Conservation (phyloP, 1,140 invertebrate species). For the Liolophura sinensis region DNA sequence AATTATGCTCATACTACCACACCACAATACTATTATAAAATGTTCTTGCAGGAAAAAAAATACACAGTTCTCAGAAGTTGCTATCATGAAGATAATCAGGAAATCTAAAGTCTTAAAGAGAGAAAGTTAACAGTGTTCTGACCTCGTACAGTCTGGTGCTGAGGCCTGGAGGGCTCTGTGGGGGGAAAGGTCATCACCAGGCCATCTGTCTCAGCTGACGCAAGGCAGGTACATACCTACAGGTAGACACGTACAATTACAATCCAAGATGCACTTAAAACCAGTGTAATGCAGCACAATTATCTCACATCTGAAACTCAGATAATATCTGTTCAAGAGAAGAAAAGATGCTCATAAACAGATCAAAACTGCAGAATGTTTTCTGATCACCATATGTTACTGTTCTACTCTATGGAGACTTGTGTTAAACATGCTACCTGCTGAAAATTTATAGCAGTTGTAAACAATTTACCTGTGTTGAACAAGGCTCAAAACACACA, state of each 20-base stretch:
- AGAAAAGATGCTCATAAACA: too few relatives aligned
- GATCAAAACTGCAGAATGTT: too few relatives aligned
- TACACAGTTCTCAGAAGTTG: background rate
- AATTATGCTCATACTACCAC: too few relatives aligned
- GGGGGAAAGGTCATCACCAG: constrained; percentile 77
- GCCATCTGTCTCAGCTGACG: constrained; percentile 73
- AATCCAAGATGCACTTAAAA: background rate
- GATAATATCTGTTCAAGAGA: too few relatives aligned
- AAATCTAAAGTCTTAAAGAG: background rate
- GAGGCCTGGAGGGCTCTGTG: constrained; percentile 63
- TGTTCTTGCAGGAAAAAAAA: background rate
- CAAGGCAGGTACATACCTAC: constrained; percentile 78
- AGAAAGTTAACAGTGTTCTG: constrained; percentile 1
- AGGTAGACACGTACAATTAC: constrained; percentile 2
- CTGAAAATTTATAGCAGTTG: too few relatives aligned
- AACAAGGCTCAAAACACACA: too few relatives aligned
- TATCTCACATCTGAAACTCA: too few relatives aligned
- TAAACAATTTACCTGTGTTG: too few relatives aligned
- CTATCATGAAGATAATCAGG: background rate
- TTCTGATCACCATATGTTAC: too few relatives aligned
- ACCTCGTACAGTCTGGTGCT: constrained; percentile 55
- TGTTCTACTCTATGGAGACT: too few relatives aligned
- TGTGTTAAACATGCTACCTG: too few relatives aligned
- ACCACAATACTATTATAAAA: background rate
- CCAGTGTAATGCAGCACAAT: background rate